phyloP scores from a whole-genome alignment of 2,113 vertebrate genomes.

The Carassius carassius region DNA sequence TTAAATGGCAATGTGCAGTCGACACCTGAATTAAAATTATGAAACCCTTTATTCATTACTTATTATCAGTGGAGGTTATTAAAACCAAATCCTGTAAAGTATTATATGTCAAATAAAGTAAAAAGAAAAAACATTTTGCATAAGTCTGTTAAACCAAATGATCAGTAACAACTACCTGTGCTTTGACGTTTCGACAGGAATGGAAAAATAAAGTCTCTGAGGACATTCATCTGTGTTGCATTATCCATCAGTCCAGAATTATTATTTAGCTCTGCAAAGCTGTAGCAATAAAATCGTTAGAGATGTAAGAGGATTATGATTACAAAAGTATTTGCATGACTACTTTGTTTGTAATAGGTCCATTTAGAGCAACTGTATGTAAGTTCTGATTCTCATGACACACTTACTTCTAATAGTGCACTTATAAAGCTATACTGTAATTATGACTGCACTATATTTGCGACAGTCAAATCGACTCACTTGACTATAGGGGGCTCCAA shows the following conservation, averaged over 20 bases:
- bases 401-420: too few species aligned
- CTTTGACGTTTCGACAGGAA: not conserved
- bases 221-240: not conserved
- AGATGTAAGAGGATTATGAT: too few species aligned
- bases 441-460: too few species aligned
- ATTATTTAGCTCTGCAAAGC: not conserved
- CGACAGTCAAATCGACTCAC: too few species aligned
- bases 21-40: not conserved
- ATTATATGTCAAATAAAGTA: not conserved
- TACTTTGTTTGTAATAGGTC: too few species aligned
- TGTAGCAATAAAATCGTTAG: not conserved
- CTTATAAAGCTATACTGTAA: too few species aligned
- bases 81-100: not conserved
- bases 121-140: not conserved
- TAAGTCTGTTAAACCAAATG: not conserved
- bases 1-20: constrained; percentile 17
- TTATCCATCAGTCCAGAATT: not conserved
- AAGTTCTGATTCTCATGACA: too few species aligned
- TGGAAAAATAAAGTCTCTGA: not conserved
- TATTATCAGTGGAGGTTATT: not conserved
- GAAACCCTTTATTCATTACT: not conserved
- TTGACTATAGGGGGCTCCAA: too few species aligned
- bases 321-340: too few species aligned
- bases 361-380: not conserved
- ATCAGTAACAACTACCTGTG: not conserved